Evolutionary conservation across 2,888 invertebrate species (phyloP).

Genomic region (Odontocolon sp.): DNA sequence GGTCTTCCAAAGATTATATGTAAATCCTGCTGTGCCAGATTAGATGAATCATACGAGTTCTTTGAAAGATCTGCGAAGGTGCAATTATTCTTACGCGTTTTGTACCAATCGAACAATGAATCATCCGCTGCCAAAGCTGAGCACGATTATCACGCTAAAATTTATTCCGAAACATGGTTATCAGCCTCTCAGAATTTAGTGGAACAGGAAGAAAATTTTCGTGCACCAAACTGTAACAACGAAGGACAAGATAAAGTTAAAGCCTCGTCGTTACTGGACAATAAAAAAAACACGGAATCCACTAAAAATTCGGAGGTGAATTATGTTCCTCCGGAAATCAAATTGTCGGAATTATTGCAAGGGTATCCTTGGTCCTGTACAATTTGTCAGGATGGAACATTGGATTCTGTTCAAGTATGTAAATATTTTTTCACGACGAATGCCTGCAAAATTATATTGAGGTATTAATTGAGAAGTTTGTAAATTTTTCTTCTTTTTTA

Average conservation of each 20-base stretch:
- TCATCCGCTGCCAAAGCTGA: conserved; percentile 18
- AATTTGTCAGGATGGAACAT: conserved; percentile 59
- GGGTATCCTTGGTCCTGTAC: conserved; percentile 70
- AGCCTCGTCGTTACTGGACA: neutral
- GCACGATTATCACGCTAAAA: conserved; percentile 34
- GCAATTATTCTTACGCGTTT: conserved; percentile 68
- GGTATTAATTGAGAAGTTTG: too few relatives aligned
- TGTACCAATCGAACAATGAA: conserved; percentile 61
- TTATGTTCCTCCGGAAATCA: neutral
- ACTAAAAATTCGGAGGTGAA: conserved; percentile 6
- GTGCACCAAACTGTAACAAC: neutral
- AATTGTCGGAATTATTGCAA: conserved; percentile 60
- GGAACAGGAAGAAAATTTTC: conserved; percentile 2
- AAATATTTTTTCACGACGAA: too few relatives aligned
- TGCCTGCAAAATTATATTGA: too few relatives aligned
- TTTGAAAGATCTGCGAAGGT: conserved; percentile 69
- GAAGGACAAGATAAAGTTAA: neutral
- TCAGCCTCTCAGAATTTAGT: conserved; percentile 1
- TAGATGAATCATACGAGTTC: conserved; percentile 71
- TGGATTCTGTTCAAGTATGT: conserved; percentile 25
- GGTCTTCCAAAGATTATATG: conserved; percentile 71
- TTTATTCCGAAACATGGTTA: conserved; percentile 22
- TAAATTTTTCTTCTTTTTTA: too few relatives aligned
- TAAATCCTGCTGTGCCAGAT: conserved; percentile 67
- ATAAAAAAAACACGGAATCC: neutral